These are phyloP conservation scores for Apteryx owenii DNA, from an alignment of 2,113 vertebrate species.

Conservation along the genomic window DNA sequence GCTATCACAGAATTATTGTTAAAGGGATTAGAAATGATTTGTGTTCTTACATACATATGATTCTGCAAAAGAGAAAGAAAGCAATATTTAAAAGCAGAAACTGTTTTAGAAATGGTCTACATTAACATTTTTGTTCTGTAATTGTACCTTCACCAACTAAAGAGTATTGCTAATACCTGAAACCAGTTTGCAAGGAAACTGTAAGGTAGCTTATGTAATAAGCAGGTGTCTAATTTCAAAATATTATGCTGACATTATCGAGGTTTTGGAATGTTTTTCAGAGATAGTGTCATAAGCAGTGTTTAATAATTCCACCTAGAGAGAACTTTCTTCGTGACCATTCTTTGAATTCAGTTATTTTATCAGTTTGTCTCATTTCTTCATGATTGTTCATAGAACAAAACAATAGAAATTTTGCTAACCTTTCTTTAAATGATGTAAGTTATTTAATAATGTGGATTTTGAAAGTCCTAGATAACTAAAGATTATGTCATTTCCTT, in stretches of 20 bases:
- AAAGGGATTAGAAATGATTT: neutral
- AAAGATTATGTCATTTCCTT: neutral
- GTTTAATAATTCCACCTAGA: neutral
- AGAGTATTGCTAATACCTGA: neutral
- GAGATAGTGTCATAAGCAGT: neutral
- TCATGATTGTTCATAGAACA: neutral
- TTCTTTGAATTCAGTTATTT: neutral
- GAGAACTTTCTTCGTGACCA: neutral
- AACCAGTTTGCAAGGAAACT: neutral
- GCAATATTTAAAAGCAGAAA: neutral
- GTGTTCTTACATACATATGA: neutral
- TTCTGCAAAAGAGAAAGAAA: neutral
- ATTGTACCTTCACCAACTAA: neutral
- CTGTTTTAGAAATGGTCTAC: neutral
- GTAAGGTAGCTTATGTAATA: neutral
- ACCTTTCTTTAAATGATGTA: neutral
- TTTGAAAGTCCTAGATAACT: constrained; percentile 2
- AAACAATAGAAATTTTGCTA: neutral
- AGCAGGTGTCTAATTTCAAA: neutral
- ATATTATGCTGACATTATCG: neutral
- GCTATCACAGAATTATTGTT: neutral
- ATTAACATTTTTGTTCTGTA: constrained; percentile 7
- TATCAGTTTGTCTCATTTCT: neutral
- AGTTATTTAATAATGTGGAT: neutral
- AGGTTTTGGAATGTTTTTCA: neutral